Evolutionary conservation across 2,888 invertebrate genomes (phyloP), one percentile per base, ranked within the genome.

Genomic region (Netelia inedita): DNA sequence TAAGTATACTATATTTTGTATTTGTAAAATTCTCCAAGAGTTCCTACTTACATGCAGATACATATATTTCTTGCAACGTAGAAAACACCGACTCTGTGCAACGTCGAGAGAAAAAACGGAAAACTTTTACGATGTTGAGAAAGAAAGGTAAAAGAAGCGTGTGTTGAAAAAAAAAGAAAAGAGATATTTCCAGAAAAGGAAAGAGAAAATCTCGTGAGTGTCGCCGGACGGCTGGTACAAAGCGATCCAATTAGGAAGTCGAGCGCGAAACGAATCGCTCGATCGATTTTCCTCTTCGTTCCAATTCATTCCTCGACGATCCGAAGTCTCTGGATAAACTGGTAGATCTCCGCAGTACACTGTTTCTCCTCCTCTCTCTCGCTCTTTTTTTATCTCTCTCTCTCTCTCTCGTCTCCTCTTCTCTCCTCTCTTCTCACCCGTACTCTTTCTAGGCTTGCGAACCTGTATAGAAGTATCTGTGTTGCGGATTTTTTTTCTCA

Each of bases 211-310:
- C 75, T 78, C 28, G 50, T 6, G 55, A 79, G 79, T 79, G 72
- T 74, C 73, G 35, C 76, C 55, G 81, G 75, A 86, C 69, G 80
- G 83, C 81, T 78, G 85, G 84, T 89, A 91, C 89, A 91, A 90
- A 91, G 87, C 91, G 90, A 90, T 91, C 89, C 90, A 91, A 91
- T 91, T 91, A 91, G 89, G 89, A 89, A 89, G 88, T 88, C 85
- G 87, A 89, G 89, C 89, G 88, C 89, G 88, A 88, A 72, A 89
- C 90, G 89, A 91, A 91, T 90, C 88, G 89, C 85, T 89, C 90
- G 89, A 91, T 90, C 88, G 87, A 83, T 76, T 85, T 79, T 73
- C 43, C 74, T 69, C 72, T 57, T 59, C 65, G 69, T 81, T 75
- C 74, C 65, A 66, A 69, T 80, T 71, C 71, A 81, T 84, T 78